A percentile compares a stretch with the other conserved stretches of the same genome.
Evolutionary conservation across 2,797 vertebrate genomes (phyloP).

Genomic region (Melanotaenia parkinsoni): DNA sequence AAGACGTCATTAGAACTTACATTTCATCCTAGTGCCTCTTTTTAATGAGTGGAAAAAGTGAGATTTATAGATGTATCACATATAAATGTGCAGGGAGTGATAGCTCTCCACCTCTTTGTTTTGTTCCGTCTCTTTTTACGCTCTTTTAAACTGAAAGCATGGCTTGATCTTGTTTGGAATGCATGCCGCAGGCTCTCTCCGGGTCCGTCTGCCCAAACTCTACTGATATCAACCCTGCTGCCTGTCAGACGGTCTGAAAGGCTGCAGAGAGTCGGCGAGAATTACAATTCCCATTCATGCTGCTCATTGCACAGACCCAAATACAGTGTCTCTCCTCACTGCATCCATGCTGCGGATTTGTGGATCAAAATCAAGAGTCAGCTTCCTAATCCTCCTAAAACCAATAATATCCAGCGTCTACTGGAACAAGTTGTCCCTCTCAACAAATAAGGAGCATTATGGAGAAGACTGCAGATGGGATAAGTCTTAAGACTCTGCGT

Average conservation of each 20-base stretch:
- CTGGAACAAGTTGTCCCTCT: slow-evolving; percentile 36
- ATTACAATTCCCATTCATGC: slow-evolving; percentile 54
- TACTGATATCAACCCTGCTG: slow-evolving; percentile 48
- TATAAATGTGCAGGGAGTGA: slow-evolving; percentile 16
- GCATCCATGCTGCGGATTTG: slow-evolving; percentile 37
- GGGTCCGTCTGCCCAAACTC: slow-evolving; percentile 42
- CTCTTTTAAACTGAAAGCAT: slow-evolving; percentile 55
- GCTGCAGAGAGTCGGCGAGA: slow-evolving; percentile 26
- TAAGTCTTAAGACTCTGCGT: slow-evolving; percentile 5
- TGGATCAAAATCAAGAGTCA: slow-evolving; percentile 40
- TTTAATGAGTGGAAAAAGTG: slow-evolving; percentile 36
- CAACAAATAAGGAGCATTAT: slow-evolving; percentile 28
- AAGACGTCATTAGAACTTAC: slow-evolving; percentile 37
- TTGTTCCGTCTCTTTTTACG: slow-evolving; percentile 6
- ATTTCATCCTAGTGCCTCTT: slow-evolving; percentile 32
- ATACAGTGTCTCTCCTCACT: slow-evolving; percentile 25
- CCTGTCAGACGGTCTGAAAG: slow-evolving; percentile 54
- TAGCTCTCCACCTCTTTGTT: slow-evolving; percentile 28
- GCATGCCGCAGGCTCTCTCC: slow-evolving; percentile 50
- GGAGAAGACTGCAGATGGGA: slow-evolving; percentile 13
- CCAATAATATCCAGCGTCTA: slow-evolving; percentile 34
- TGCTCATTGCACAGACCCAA: slow-evolving; percentile 9
- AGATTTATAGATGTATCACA: slow-evolving; percentile 56
- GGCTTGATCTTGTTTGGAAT: slow-evolving; percentile 55
- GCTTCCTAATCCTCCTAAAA: slow-evolving; percentile 46